These are phyloP conservation scores for Phyllostomus discolor DNA, from an alignment of 2,113 vertebrate species.

Conservation along the genomic window DNA sequence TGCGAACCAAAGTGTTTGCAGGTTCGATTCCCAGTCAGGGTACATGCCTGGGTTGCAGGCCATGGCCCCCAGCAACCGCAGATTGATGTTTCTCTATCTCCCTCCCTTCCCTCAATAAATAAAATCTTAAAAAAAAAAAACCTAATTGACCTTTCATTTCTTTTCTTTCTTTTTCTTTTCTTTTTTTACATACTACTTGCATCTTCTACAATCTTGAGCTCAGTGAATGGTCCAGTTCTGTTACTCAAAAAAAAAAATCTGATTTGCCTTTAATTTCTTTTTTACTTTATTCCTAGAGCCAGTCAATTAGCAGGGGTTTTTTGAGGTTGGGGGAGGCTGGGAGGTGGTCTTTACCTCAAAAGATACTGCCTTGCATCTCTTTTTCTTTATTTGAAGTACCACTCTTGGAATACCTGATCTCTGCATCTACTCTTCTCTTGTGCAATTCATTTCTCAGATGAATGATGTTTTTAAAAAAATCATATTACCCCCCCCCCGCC, in stretches of 20 bases:
- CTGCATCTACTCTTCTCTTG: neutral
- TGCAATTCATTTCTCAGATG: neutral
- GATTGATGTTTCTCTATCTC: no score
- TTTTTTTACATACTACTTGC: neutral
- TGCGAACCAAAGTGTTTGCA: no score
- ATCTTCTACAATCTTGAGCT: neutral
- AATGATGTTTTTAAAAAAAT: neutral
- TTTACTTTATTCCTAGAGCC: neutral
- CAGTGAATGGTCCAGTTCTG: neutral
- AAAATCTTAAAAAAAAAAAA: slow-evolving; percentile 1
- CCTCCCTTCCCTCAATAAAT: no score
- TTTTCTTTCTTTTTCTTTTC: neutral
- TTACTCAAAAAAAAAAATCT: neutral
- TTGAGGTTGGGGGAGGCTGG: no score
- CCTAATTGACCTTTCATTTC: neutral
- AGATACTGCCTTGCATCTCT: neutral
- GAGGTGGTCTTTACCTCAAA: neutral
- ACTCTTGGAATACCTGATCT: neutral
- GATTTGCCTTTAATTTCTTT: neutral
- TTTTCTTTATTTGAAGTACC: neutral
- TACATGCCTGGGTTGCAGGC: no score
- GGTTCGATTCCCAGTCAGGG: no score
- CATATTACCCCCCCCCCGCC: rapidly evolving
- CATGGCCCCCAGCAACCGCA: no score
- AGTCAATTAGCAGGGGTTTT: neutral